Evolutionary conservation across 2,113 vertebrate species (phyloP).

Genomic region (Ivindomyrus marchei): DNA sequence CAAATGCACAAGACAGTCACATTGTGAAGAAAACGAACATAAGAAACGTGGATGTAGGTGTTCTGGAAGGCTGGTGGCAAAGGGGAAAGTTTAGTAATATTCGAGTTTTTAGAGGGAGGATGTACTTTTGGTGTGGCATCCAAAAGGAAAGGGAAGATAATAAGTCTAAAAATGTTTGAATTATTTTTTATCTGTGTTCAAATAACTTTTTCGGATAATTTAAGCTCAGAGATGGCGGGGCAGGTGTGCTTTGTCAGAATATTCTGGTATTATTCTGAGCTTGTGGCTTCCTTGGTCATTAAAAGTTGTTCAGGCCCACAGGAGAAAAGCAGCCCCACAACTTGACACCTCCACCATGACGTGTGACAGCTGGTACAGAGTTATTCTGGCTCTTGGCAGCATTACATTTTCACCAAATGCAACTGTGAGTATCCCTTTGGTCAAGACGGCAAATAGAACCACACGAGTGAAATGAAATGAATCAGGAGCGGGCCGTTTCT

Average conservation of each 20-base stretch:
- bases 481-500: background rate
- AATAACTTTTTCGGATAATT: background rate
- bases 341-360: background rate
- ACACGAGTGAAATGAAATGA: background rate
- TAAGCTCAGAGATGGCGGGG: background rate
- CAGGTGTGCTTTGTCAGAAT: background rate
- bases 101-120: background rate
- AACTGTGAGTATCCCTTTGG: background rate
- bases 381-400: background rate
- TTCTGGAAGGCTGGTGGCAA: background rate
- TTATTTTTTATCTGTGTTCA: background rate
- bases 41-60: background rate
- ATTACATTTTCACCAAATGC: background rate
- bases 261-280: background rate
- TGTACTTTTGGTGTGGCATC: background rate
- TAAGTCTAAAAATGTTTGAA: background rate
- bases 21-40: background rate
- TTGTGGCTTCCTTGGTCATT: background rate
- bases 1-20: background rate
- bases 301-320: background rate
- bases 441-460: background rate
- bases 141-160: background rate
- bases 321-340: background rate
- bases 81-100: background rate
- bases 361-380: background rate